phyloP scores from a whole-genome alignment of 1,140 invertebrate genomes.

The Oncopeltus fasciatus region DNA sequence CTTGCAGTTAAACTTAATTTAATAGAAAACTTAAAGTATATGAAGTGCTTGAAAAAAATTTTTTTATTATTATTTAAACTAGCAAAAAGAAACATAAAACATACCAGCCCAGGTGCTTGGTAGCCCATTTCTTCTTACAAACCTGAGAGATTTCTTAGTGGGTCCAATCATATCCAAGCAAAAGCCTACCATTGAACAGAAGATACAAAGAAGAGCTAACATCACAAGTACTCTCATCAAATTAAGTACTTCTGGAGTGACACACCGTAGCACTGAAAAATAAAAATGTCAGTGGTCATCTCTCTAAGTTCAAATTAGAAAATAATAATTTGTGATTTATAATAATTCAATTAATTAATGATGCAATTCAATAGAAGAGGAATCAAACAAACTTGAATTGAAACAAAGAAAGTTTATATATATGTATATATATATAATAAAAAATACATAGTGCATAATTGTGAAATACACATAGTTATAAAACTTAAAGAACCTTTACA shows the following conservation, averaged over 20 bases:
- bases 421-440: too few species aligned
- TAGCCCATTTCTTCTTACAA: slow-evolving; percentile 35
- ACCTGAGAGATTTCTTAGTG: slow-evolving; percentile 34
- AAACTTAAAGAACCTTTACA: too few species aligned
- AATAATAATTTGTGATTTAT: slow-evolving; percentile 6
- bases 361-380: not conserved
- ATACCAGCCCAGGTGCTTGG: slow-evolving; percentile 36
- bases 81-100: too few species aligned
- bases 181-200: slow-evolving; percentile 36
- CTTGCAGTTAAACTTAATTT: too few species aligned
- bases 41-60: too few species aligned
- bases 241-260: slow-evolving; percentile 34
- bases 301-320: slow-evolving; percentile 5
- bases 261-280: slow-evolving; percentile 35
- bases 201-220: slow-evolving; percentile 36
- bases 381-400: too few species aligned
- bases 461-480: too few species aligned
- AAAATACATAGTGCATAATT: too few species aligned
- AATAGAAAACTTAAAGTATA: too few species aligned
- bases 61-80: too few species aligned
- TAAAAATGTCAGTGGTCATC: slow-evolving; percentile 5
- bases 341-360: slow-evolving; percentile 4
- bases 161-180: slow-evolving; percentile 36
- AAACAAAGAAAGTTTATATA: too few species aligned
- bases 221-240: slow-evolving; percentile 38